Conservation (phyloP, 2,888 invertebrate species). For the Acleris cristana region DNA sequence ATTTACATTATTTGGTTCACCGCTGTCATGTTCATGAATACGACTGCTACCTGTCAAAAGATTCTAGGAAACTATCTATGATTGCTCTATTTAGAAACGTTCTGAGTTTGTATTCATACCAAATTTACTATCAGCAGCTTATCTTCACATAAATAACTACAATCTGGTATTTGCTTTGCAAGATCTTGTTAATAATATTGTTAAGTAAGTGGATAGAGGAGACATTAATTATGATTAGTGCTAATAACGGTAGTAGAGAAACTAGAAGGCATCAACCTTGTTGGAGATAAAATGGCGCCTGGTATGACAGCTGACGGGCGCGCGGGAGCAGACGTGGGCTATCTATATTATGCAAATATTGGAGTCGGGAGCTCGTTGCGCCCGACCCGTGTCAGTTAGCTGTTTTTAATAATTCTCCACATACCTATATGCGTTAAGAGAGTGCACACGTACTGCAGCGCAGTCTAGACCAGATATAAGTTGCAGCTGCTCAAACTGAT, state of each 20-base stretch:
- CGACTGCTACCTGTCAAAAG: not conserved
- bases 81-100: slow-evolving; percentile 28
- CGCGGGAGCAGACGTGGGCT: slow-evolving; percentile 38
- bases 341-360: slow-evolving; percentile 54
- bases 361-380: slow-evolving; percentile 35
- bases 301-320: slow-evolving; percentile 46
- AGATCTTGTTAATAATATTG: slow-evolving; percentile 33
- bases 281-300: slow-evolving; percentile 53
- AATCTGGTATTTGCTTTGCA: slow-evolving; percentile 28
- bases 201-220: slow-evolving; percentile 34
- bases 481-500: no score
- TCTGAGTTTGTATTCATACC: slow-evolving; percentile 2
- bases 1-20: not conserved
- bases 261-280: slow-evolving; percentile 50
- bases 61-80: slow-evolving; percentile 1
- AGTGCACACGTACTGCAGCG: slow-evolving; percentile 5
- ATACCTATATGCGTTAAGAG: slow-evolving; percentile 12
- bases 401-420: slow-evolving; percentile 43
- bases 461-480: not conserved
- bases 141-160: slow-evolving; percentile 28
- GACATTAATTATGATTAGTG: slow-evolving; percentile 49
- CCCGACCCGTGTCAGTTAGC: slow-evolving; percentile 42
- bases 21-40: not conserved
- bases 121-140: slow-evolving; percentile 28
- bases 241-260: slow-evolving; percentile 51